Base-by-base conservation (phyloP, 2,113 vertebrate species). In the Noctilio leporinus region DNA sequence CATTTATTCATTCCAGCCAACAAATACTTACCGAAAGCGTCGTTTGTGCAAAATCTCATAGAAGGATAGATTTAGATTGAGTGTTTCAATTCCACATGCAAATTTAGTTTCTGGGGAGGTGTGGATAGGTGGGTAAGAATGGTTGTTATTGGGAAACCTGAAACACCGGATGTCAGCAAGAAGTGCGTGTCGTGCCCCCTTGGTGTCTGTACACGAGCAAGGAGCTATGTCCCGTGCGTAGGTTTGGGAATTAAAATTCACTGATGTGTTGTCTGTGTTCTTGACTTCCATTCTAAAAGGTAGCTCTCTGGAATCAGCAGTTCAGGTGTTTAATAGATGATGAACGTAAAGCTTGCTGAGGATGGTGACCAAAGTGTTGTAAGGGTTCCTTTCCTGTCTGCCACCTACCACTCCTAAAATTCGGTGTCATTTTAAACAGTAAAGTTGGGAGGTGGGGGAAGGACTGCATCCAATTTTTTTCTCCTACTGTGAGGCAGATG, bases 401-500 rank as follows among this genome's bases (percentile, higher is more conserved):
- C 86, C 2, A 0, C 45, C 70, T 38, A n/a, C 65, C 33, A 45
- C 72, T 87, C 92, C 80, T 64, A n/a, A 96, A 89, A 88, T 33
- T 81, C 92, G 28, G 67, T 77, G 62, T n/a, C 76, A 3, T 87
- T 95, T 77, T 77, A 76, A 62, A 62, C n/a, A n/a, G 62, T 47
- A 1, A 40, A 75, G 78, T 49, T 91, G 51, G 73, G 69, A 49
- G 22, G 64, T 9, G 14, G 59, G 70, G 65, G 47, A 75, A 93
- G 75, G 73, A 82, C 26, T 17, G 2, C 91, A 65, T 95, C 76
- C 35, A 93, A 77, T 96, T 84, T 69, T 59, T 5, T 70, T 73
- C 84, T 62, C 95, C 95, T 73, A 16, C 92, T 75, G 90, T 53
- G 90, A 73, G 43, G 90, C 95, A 97, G 93, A 92, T 97, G 95